A percentile compares a stretch with the other conserved stretches of the same genome.
Evolutionary conservation across 2,888 invertebrate species (phyloP).

Genomic region (Ceramica pisi): DNA sequence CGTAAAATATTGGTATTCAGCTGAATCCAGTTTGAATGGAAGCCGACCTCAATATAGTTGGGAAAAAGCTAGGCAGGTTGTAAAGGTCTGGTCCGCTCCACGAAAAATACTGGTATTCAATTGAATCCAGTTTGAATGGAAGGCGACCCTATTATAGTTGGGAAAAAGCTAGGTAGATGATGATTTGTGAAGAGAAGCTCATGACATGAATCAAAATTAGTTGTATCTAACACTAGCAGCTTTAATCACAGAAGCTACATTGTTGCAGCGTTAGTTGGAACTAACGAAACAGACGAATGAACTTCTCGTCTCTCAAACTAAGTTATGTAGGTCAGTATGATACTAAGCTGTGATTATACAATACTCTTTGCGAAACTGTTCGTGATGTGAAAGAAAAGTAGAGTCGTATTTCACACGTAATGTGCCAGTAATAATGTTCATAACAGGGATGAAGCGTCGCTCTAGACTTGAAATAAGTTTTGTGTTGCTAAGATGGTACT

Average conservation of each 20-base stretch:
- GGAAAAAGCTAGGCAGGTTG: too few species aligned
- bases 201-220: too few species aligned
- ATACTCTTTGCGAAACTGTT: constrained; percentile 14
- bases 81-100: too few species aligned
- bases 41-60: too few species aligned
- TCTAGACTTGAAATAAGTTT: neutral
- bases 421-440: constrained; percentile 10
- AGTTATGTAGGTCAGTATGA: constrained; percentile 18
- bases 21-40: too few species aligned
- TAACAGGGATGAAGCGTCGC: constrained; percentile 3
- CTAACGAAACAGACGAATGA: constrained; percentile 13
- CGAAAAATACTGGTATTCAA: too few species aligned
- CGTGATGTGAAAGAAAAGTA: constrained; percentile 24
- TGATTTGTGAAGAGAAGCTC: too few species aligned
- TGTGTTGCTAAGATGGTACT: neutral
- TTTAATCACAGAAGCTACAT: neutral
- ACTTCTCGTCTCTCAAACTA: constrained; percentile 7
- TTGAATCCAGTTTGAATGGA: too few species aligned
- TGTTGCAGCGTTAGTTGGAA: constrained; percentile 10
- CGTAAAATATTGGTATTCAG: too few species aligned
- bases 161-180: too few species aligned
- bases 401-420: neutral
- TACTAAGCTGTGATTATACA: constrained; percentile 16
- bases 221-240: too few species aligned
- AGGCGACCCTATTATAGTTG: too few species aligned